Evolutionary conservation across 2,797 vertebrate species (phyloP), one percentile per base, ranked within the genome.

Genomic region (Oceanodroma leucorhoa): DNA sequence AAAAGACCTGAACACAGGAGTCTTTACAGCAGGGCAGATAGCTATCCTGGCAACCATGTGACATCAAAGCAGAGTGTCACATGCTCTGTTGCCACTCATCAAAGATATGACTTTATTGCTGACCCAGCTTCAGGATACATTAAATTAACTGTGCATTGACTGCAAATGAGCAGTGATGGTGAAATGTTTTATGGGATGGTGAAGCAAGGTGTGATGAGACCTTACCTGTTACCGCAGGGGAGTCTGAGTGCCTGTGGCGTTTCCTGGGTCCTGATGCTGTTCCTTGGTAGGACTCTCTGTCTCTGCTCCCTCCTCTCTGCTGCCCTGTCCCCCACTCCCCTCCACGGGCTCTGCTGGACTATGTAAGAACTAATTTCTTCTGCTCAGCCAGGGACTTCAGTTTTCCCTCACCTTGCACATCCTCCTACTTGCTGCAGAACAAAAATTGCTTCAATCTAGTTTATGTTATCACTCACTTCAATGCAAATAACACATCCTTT

Each of bases 321-420:
- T 57, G 1, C 5, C 22, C 32, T 43, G 19, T 20, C 9, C 14
- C 24, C 2, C 1, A 3, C 4, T 62, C 9, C 2, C 3, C 30
- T 64, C 24, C 17, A 14, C 19, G 45, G 43, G 14, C 14, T 84
- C 29, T 24, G 7, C 6, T 45, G 51, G 32, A 17, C 6, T 57
- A 27, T 51, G 30, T 13, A 73, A 73, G 34, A 73, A 34, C 34
- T 61, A 24, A 40, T 51, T 84, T 57, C 8, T 78, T 73, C 48
- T 46, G 18, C 19, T 38, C 46, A 83, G 6, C 5, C 34, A 34
- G 19, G 8, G 23, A 5, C 10, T 90, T 73, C 62, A 61, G 30
- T 55, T 12, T 64, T 67, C 11, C 9, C 18, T 75, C 32, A 50
- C 5, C 6, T 62, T 3, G 1, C 3, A 60, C 7, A 23, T 34